Percentiles rank a stretch among this genome's conserved stretches.
Evolutionary conservation across 2,797 vertebrate species (phyloP).

Genomic region (Ceryle rudis): DNA sequence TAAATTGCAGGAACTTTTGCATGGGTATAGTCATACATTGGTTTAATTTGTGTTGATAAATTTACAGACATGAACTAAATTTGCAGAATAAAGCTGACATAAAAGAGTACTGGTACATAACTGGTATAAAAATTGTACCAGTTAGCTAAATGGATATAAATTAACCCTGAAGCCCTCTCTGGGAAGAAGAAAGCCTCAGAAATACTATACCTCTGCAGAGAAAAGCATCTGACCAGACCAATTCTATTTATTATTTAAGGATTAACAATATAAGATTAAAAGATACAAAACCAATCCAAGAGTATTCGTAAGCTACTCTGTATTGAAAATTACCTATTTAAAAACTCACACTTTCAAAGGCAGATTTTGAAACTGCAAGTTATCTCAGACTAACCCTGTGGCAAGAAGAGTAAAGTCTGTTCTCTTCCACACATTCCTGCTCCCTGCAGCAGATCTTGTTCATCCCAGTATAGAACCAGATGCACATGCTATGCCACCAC

Average conservation of each 20-base stretch:
- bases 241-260: conserved; percentile 10
- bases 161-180: conserved; percentile 26
- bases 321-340: background rate
- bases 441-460: background rate
- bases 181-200: background rate
- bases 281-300: background rate
- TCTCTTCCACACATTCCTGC: fast-evolving
- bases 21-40: background rate
- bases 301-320: background rate
- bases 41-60: conserved; percentile 54
- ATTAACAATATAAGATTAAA: conserved; percentile 23
- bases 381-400: background rate
- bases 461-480: fast-evolving
- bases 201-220: background rate
- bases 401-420: background rate
- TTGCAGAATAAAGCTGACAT: conserved; percentile 38
- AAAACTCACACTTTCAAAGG: background rate
- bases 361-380: background rate
- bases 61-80: conserved; percentile 65
- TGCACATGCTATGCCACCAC: fast-evolving
- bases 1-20: conserved; percentile 19
- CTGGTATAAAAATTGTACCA: background rate
- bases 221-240: background rate
- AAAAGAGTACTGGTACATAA: no score
- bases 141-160: conserved; percentile 51